phyloP scores from a whole-genome alignment of 2,888 invertebrate species.

The Andricus curvator region DNA sequence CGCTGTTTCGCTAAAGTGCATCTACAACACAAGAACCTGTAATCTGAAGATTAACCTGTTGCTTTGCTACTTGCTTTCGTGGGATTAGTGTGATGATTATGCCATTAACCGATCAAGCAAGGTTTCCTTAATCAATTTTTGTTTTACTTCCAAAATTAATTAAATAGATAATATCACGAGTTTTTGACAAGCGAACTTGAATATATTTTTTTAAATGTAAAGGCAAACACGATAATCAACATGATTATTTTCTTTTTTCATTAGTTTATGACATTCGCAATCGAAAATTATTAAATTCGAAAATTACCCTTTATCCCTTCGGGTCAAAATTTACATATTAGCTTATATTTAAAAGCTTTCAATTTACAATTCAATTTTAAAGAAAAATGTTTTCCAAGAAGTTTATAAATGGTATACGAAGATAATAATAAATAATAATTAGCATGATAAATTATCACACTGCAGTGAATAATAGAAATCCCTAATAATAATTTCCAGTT shows the following conservation, averaged over 20 bases:
- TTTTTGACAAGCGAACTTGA: not conserved
- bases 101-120: not conserved
- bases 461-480: conserved; percentile 19
- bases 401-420: not conserved
- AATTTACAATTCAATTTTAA: not conserved
- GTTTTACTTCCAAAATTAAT: not conserved
- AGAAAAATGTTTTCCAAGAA: not conserved
- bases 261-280: not conserved
- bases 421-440: not conserved
- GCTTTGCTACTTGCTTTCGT: not conserved
- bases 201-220: no score
- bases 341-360: not conserved
- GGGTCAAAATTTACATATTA: not conserved
- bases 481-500: conserved; percentile 9
- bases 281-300: not conserved
- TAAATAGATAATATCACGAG: not conserved
- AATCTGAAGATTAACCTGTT: conserved; percentile 23
- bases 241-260: not conserved
- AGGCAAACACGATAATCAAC: no score
- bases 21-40: conserved; percentile 11
- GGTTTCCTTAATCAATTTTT: not conserved
- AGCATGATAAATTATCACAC: not conserved
- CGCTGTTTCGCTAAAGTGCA: not conserved
- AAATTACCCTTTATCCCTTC: not conserved
- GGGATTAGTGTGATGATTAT: conserved; percentile 19